phyloP scores from a whole-genome alignment of 2,888 invertebrate species.

The Drosophila infuscata region DNA sequence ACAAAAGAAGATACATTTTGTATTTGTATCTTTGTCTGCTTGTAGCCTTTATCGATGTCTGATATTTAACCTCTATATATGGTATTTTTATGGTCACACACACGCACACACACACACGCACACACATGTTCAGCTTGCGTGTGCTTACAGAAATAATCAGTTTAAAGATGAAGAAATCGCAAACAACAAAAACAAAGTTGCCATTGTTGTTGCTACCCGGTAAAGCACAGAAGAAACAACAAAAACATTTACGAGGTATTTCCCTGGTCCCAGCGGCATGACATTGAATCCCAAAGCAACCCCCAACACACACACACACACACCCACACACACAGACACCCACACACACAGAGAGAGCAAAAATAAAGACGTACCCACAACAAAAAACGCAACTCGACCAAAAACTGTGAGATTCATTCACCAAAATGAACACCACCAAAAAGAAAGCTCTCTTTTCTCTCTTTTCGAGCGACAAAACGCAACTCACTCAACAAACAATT shows the following conservation, averaged over 20 bases:
- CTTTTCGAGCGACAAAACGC: neutral
- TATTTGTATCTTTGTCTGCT: conserved; percentile 59
- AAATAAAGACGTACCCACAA: conserved; percentile 26
- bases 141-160: conserved; percentile 75
- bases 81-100: conserved; percentile 58
- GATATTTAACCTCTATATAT: conserved; percentile 78
- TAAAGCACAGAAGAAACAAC: conserved; percentile 39
- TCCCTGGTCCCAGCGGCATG: conserved; percentile 85
- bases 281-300: conserved; percentile 85
- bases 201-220: conserved; percentile 37
- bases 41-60: conserved; percentile 78
- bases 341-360: neutral
- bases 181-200: conserved; percentile 47
- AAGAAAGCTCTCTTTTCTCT: conserved; percentile 46
- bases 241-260: conserved; percentile 75
- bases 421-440: conserved; percentile 52
- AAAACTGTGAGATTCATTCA: conserved; percentile 55
- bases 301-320: conserved; percentile 57
- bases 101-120: conserved; percentile 25
- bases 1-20: conserved; percentile 58
- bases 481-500: conserved; percentile 15
- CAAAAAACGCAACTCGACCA: conserved; percentile 39
- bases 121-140: conserved; percentile 11
- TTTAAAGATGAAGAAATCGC: conserved; percentile 78
- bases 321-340: conserved; percentile 12